Conservation (phyloP, 2,113 vertebrate genomes). For the Cathartes aura region DNA sequence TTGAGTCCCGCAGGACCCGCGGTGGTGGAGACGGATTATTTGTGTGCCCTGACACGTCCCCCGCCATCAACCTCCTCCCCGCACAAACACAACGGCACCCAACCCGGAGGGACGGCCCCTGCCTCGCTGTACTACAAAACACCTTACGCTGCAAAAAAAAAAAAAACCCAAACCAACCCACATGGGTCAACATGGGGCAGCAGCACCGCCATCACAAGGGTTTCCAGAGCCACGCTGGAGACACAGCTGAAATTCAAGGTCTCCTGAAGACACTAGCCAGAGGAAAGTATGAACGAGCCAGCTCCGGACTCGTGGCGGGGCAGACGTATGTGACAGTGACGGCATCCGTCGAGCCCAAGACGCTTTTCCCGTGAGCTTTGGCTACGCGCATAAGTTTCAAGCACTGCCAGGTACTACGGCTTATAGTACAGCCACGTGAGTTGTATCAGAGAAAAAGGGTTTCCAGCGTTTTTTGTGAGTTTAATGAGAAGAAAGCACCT, state of each 20-base stretch:
- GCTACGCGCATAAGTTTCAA: not conserved
- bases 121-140: not conserved
- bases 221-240: not conserved
- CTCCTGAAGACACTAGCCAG: not conserved
- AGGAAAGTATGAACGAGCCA: not conserved
- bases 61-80: not conserved
- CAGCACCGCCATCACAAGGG: rapidly evolving
- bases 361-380: rapidly evolving
- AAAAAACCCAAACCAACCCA: no score
- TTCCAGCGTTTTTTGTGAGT: not conserved
- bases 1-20: not conserved
- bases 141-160: not conserved
- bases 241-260: not conserved
- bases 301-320: not conserved
- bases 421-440: not conserved
- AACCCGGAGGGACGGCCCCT: not conserved
- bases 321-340: not conserved
- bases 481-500: not conserved
- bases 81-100: not conserved
- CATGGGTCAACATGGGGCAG: rapidly evolving
- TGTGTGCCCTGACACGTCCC: no score
- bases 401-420: not conserved
- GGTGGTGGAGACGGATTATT: not conserved
- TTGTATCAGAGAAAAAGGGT: not conserved
- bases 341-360: rapidly evolving